Evolutionary conservation across 1,140 invertebrate species (phyloP).

Genomic region (Megalonaias nervosa): DNA sequence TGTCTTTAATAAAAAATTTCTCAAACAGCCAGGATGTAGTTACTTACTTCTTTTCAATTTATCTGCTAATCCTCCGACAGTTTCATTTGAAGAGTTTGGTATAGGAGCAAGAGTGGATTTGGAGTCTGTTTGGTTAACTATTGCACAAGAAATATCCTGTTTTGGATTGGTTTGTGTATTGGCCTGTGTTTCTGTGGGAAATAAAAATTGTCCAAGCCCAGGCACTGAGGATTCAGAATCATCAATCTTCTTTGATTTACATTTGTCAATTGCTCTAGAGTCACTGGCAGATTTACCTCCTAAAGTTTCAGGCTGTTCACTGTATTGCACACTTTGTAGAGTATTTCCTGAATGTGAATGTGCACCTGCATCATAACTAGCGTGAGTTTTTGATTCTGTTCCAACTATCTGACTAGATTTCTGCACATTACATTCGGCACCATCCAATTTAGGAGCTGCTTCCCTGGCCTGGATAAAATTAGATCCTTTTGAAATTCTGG

Average conservation of each 20-base stretch:
- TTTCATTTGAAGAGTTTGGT: constrained; percentile 5
- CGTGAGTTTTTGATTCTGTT: too few species aligned
- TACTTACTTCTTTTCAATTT: constrained; percentile 55
- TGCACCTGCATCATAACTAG: too few species aligned
- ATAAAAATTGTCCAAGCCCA: neutral
- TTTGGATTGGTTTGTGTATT: neutral
- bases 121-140: neutral
- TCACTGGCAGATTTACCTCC: constrained; percentile 22
- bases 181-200: neutral
- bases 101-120: neutral
- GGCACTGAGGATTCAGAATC: neutral
- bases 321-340: too few species aligned
- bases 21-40: constrained; percentile 13
- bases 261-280: neutral
- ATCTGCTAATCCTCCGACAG: constrained; percentile 33
- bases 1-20: too few species aligned
- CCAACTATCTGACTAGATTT: too few species aligned
- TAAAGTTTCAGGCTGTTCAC: neutral
- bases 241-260: neutral
- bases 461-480: too few species aligned
- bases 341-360: too few species aligned
- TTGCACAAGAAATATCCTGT: neutral
- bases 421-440: too few species aligned
- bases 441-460: too few species aligned
- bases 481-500: too few species aligned